A percentile compares a stretch with the other conserved stretches of the same genome.
Evolutionary conservation across 2,113 vertebrate species (phyloP).

Genomic region (Oenanthe oenanthe): DNA sequence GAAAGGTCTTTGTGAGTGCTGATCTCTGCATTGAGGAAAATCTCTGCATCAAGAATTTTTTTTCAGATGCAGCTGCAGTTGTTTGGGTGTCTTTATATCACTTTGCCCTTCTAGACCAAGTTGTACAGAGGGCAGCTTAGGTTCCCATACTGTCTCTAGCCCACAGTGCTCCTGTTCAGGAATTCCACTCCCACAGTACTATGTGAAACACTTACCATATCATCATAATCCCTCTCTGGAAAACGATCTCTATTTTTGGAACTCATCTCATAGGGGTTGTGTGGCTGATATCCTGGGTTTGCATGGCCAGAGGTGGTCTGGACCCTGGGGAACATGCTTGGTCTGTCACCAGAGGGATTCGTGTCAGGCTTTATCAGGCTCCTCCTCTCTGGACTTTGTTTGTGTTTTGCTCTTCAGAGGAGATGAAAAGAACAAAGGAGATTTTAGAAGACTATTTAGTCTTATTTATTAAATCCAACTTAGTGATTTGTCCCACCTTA

Average conservation of each 20-base stretch:
- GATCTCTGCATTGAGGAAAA: neutral
- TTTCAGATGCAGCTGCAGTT: neutral
- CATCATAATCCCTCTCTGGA: neutral
- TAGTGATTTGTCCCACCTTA: neutral
- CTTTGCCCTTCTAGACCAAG: neutral
- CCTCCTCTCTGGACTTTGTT: neutral
- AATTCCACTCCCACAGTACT: neutral
- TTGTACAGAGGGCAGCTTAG: neutral
- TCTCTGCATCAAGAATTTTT: neutral
- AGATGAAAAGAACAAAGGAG: neutral
- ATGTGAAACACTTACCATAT: constrained; percentile 25
- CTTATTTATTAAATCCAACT: neutral
- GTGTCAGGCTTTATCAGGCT: neutral
- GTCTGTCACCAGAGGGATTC: neutral
- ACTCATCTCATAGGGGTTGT: neutral
- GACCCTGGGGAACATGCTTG: constrained; percentile 40
- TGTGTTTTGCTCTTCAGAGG: constrained; percentile 1
- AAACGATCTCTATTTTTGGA: neutral
- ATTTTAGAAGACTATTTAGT: neutral
- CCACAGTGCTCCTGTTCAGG: neutral
- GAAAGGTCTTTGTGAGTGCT: neutral
- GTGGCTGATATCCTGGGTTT: constrained; percentile 29
- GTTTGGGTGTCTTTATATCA: neutral
- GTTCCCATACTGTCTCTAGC: neutral
- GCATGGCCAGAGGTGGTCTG: neutral